Base-by-base conservation (phyloP, 2,797 vertebrate genomes). In the Clarias laeviceps region DNA sequence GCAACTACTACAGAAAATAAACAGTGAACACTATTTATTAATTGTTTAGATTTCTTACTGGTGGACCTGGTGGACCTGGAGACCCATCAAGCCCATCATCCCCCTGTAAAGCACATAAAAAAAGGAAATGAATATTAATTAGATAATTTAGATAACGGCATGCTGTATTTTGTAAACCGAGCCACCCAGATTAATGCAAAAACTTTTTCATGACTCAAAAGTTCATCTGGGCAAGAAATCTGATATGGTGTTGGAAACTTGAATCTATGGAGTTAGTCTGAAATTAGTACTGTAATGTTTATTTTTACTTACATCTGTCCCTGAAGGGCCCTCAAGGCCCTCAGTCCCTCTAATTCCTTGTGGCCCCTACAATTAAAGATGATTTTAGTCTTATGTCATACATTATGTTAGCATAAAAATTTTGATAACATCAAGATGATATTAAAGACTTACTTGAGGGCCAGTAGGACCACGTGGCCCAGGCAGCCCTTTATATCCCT, bases 401-500 rank as follows among this genome's bases (percentile, higher is more conserved):
- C 29, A 40, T 40, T 40, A 57, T 61, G 56, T 20, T 76, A n/a
- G 18, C n/a, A 27, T 82, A 69, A 29, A 57, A 22, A 34, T 29
- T 56, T 64, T 20, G 22, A 22, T 34, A 82, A 80, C 8, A 24
- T 20, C 20, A 34, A 22, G 85, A 18, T 85, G 32, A 56, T 15
- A 68, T 57, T 34, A 59, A 4, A 59, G 4, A 94, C 95, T 94
- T 90, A 95, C 95, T 64, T 87, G 88, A 34, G 76, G 81, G 18
- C 95, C 94, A 3, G 91, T 69, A 37, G 86, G 83, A 22, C 97
- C 97, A 14, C 91, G 91, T 24, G 89, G 90, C 4, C 97, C 97
- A 0, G 88, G 91, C 40, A 93, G 88, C 74, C 96, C 97, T 88
- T 91, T 89, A 70, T 91, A 87, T 1, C 97, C 97, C 97, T 98